Conservation (phyloP, 2,113 vertebrate genomes). For the Saguinus imperator region DNA sequence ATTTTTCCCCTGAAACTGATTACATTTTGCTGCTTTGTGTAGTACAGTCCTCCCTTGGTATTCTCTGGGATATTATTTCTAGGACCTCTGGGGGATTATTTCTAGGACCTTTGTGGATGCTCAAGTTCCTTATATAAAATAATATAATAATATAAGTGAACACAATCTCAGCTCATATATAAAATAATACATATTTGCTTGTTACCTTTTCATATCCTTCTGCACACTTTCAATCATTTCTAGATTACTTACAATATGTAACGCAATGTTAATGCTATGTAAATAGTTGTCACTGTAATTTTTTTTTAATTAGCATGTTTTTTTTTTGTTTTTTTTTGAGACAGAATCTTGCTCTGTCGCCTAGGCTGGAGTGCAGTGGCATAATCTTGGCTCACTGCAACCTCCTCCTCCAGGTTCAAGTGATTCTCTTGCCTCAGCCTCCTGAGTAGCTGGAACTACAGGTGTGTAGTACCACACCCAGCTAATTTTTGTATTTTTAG, state of each 20-base stretch:
- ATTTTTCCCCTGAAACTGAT: slow-evolving; percentile 14
- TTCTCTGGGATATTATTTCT: neutral
- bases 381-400: no score
- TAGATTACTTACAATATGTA: neutral
- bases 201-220: neutral
- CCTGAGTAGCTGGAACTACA: no score
- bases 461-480: no score
- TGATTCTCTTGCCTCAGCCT: no score
- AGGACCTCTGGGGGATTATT: neutral
- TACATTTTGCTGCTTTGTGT: neutral
- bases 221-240: neutral
- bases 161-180: no score
- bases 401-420: no score
- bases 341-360: no score
- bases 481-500: no score
- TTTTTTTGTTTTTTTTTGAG: no score
- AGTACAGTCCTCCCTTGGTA: neutral
- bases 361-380: no score
- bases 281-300: neutral
- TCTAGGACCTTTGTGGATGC: neutral
- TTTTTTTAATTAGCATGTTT: neutral
- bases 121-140: neutral
- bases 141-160: neutral
- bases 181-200: neutral
- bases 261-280: neutral